Conservation (phyloP, 2,888 invertebrate genomes). For the Eristalis pertinax region DNA sequence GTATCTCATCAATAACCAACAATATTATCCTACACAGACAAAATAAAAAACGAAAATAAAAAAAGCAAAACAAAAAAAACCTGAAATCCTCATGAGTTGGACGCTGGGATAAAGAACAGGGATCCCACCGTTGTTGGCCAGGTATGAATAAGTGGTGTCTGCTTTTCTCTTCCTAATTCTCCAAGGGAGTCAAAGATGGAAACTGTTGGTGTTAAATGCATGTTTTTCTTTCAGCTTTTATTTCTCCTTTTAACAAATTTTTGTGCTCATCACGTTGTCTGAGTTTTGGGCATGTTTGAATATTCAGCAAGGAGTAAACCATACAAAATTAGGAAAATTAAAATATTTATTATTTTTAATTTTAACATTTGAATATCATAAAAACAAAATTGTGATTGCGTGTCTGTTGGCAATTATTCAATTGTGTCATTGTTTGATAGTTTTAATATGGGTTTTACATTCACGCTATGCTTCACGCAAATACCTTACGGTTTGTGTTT, state of each 20-base stretch:
- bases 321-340: constrained; percentile 56
- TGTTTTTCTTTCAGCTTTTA: constrained; percentile 44
- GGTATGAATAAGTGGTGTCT: constrained; percentile 43
- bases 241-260: constrained; percentile 35
- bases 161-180: constrained; percentile 42
- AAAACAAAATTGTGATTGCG: constrained; percentile 39
- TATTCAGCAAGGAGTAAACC: constrained; percentile 41
- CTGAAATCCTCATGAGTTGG: constrained; percentile 50
- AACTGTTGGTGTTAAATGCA: constrained; percentile 43
- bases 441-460: not conserved
- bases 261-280: constrained; percentile 40
- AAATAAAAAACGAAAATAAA: constrained; percentile 22
- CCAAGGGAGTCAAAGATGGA: constrained; percentile 29
- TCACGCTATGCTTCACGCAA: not conserved
- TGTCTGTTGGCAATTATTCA: constrained; percentile 47
- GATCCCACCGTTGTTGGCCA: constrained; percentile 28
- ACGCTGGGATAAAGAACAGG: constrained; percentile 42
- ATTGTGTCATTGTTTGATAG: constrained; percentile 22
- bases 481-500: not conserved
- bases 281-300: constrained; percentile 28
- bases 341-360: constrained; percentile 56
- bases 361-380: constrained; percentile 18
- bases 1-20: constrained; percentile 79
- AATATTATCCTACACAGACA: constrained; percentile 72
- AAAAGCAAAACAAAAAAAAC: constrained; percentile 57